Evolutionary conservation across 2,888 invertebrate species (phyloP).

Genomic region (Ochropleura leucogaster): DNA sequence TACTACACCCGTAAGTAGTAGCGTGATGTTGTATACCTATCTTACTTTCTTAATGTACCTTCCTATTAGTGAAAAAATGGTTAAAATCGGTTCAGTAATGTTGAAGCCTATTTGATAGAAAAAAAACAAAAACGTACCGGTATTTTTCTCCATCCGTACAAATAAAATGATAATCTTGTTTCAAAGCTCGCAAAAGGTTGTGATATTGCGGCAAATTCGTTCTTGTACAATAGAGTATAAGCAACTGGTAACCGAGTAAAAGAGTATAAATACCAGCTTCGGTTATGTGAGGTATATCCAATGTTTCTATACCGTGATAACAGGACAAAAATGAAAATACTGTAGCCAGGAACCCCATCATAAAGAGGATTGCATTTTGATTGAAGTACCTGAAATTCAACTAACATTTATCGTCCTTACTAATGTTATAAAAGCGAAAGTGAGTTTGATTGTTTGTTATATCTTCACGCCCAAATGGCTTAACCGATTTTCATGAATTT

Average conservation of each 20-base stretch:
- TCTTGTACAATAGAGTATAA: slow-evolving; percentile 72
- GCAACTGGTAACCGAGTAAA: slow-evolving; percentile 72
- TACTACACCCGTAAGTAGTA: no score
- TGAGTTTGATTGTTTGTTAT: no score
- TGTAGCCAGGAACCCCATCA: slow-evolving; percentile 10
- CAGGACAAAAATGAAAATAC: slow-evolving; percentile 41
- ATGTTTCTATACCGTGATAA: slow-evolving; percentile 65
- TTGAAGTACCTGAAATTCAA: slow-evolving; percentile 66
- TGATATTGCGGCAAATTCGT: slow-evolving; percentile 70
- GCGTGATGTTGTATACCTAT: no score
- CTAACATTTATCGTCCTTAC: background rate
- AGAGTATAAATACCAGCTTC: slow-evolving; percentile 76
- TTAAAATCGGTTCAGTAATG: no score
- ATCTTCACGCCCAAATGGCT: no score
- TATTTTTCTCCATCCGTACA: slow-evolving; percentile 64
- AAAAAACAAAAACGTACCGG: slow-evolving; percentile 23
- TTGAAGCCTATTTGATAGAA: no score
- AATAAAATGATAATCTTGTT: slow-evolving; percentile 76
- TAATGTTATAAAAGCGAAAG: no score
- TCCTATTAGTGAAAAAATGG: no score
- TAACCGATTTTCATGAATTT: no score
- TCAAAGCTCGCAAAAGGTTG: slow-evolving; percentile 69
- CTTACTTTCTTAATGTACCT: no score
- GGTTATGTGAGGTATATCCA: slow-evolving; percentile 70
- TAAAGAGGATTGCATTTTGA: slow-evolving; percentile 58